Conservation (phyloP, 2,113 vertebrate genomes). For the Oxygymnocypris stewartii region DNA sequence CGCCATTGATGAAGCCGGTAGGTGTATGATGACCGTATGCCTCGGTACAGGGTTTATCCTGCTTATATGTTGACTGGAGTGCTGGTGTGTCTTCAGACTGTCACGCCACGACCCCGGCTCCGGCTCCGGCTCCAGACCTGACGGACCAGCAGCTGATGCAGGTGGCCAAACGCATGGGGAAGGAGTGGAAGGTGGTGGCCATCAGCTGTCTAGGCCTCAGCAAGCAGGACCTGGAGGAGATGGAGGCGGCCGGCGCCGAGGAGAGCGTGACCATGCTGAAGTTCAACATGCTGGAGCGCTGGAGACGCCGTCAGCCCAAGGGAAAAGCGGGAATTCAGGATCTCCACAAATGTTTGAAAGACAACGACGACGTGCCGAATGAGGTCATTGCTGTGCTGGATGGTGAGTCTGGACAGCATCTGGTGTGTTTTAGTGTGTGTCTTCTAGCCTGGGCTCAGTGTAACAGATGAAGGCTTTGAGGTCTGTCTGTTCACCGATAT, state of each 20-base stretch:
- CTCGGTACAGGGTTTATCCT: not conserved
- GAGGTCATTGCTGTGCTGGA: constrained; percentile 71
- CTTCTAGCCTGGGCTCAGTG: not conserved
- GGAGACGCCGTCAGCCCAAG: constrained; percentile 72
- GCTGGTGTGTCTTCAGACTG: not conserved
- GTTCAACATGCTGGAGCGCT: constrained; percentile 74
- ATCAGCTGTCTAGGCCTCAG: constrained; percentile 73
- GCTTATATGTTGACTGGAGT: not conserved
- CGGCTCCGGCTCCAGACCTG: constrained; percentile 51
- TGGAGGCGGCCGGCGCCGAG: constrained; percentile 67
- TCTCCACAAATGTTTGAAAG: constrained; percentile 61
- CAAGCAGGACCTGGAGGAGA: constrained; percentile 73
- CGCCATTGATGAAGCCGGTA: constrained; percentile 68
- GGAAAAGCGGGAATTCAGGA: constrained; percentile 64
- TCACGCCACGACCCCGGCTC: not conserved
- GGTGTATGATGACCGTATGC: not conserved
- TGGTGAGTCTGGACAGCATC: constrained; percentile 64
- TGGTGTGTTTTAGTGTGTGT: not conserved
- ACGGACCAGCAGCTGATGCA: constrained; percentile 77
- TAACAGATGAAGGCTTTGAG: not conserved
- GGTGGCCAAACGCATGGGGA: constrained; percentile 74
- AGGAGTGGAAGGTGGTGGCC: constrained; percentile 78
- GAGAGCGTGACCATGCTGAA: constrained; percentile 74
- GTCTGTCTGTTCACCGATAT: not conserved
- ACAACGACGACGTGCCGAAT: constrained; percentile 63